Base-by-base conservation (phyloP, 2,797 vertebrate genomes). In the Buphagus erythrorhynchus region DNA sequence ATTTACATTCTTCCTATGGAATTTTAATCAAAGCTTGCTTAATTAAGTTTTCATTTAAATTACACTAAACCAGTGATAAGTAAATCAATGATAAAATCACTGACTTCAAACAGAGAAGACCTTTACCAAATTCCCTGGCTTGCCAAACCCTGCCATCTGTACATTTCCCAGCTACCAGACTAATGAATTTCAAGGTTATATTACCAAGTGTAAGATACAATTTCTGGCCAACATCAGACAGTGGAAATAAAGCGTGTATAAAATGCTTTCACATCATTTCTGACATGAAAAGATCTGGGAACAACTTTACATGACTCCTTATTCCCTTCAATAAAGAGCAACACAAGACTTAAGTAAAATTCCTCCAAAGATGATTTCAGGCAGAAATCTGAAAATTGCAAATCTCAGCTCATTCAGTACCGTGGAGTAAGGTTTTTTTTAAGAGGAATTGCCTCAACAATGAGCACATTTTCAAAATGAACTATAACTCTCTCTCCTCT, bases 31-130 rank as follows among this genome's bases (percentile, higher is more conserved):
- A 88, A 72, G 79, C 72, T 95, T 1, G 3, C 55, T 66, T 96
- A 93, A 95, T 95, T 93, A 91, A 79, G 84, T 95, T 96, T 93
- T 95, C 82, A 86, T 83, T 93, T 91, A 90, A 94, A 97, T 93
- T 29, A 92, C 52, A 71, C 58, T 45, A 88, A 82, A 93, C 16
- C 63, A 79, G 63, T 61, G 86, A 89, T 89, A 96, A 96, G 94
- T 96, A 95, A 92, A 96, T 90, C 93, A 91, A 83, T 2, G 6
- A 73, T 95, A 82, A 90, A 87, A 92, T 94, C 54, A 26, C 36
- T 72, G 85, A 94, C 92, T 97, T 96, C 92, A 96, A 95, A 86
- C 91, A 95, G 94, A 95, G 84, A 80, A 91, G 85, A 94, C 68
- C 83, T 91, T 94, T 71, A 95, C 94, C 86, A 96, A 91, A 92